A percentile compares a stretch with the other conserved stretches of the same genome.
These are phyloP conservation scores for Sebastes vulpes DNA, from an alignment of 2,797 vertebrate genomes.

Conservation along the genomic window DNA sequence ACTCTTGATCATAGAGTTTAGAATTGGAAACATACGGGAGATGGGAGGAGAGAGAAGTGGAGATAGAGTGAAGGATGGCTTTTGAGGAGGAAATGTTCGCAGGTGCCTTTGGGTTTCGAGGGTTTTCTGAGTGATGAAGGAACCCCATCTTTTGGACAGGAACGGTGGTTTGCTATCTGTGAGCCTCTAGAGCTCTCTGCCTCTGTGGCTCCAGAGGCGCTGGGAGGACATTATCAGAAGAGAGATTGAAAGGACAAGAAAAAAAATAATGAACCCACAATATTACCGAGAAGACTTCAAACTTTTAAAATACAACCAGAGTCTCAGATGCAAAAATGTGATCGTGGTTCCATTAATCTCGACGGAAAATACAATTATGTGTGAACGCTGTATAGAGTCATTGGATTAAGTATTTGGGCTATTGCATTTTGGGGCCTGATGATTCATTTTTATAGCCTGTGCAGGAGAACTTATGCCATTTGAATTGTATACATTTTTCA, in stretches of 20 bases:
- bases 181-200: conserved; percentile 15
- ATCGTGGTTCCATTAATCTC: background rate
- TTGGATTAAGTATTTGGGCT: conserved; percentile 10
- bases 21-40: background rate
- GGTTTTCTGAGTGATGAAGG: conserved; percentile 55
- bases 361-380: background rate
- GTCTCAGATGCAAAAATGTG: background rate
- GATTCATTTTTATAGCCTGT: conserved; percentile 13
- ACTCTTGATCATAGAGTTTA: background rate
- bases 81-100: conserved; percentile 1
- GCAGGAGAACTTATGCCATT: background rate
- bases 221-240: conserved; percentile 19
- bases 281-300: background rate
- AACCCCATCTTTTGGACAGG: conserved; percentile 36
- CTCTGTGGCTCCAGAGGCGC: conserved; percentile 22
- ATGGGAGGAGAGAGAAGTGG: background rate
- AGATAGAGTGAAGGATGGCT: conserved; percentile 2
- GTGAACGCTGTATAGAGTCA: background rate
- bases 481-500: background rate
- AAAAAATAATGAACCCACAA: background rate
- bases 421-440: background rate
- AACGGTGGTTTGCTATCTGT: conserved; percentile 10
- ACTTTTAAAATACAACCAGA: background rate
- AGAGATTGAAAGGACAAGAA: background rate
- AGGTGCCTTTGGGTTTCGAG: conserved; percentile 22